Evolutionary conservation across 2,797 vertebrate species (phyloP), one percentile per base, ranked within the genome.

Genomic region (Helarctos malayanus): DNA sequence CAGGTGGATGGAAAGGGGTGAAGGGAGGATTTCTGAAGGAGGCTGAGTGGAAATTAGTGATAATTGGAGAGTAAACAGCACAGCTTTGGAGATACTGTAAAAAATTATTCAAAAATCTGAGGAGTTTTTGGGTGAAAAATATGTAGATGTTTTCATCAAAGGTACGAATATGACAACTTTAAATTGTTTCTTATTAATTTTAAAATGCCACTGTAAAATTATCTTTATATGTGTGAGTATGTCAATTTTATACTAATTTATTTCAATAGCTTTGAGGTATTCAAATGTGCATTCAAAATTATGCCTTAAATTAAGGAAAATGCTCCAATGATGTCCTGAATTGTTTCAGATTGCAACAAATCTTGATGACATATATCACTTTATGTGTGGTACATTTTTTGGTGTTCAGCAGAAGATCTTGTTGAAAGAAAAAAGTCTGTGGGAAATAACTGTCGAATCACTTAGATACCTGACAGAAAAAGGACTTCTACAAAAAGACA

Each of bases 331-430:
- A 93, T 97, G 25, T 54, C 63, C 15, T 96, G 87, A 98, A 97
- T 94, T 97, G 16, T 84, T 98, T 79, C 98, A 99, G 99, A 99
- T 99, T 95, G 98, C 99, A 76, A 98, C 97, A 63, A 99, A 98
- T 13, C 21, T 92, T 61, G 98, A 98, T 21, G 99, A 99, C 96
- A 59, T 99, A 56, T 81, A 96, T 93, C 97, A 91, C 10, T 99
- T 99, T 97, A 98, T 99, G 98, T 96, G 97, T 29, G 91, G 98
- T 86, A 99, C 99, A 0, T 98, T 99, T 98, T 99, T 99, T 94
- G 98, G 98, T 61, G 98, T 99, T 93, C 99, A 99, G 97, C 99
- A 99, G 97, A 97, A 98, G 87, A 98, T 98, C 94, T 97, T 99
- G 96, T 98, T 98, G 90, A 98, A 98, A 90, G 99, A 99, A 96